A percentile compares a stretch with the other conserved stretches of the same genome.
phyloP scores from a whole-genome alignment of 2,113 vertebrate species.

The Cyphomyrus discorhynchus region DNA sequence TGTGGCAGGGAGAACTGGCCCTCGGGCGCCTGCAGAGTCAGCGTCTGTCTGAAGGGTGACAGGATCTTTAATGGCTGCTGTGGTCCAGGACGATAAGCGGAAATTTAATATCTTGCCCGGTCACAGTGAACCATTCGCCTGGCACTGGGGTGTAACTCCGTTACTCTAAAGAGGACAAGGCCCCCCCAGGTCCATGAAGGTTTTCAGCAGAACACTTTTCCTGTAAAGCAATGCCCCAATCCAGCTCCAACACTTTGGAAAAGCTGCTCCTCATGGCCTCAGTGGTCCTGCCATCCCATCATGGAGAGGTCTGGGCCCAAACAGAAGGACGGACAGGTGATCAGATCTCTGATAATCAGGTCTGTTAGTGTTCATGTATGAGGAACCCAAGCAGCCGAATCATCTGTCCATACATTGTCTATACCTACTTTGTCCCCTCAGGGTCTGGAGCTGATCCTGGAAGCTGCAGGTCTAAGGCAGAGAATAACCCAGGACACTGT shows the following conservation, averaged over 20 bases:
- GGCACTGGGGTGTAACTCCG: not conserved
- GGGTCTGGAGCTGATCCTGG: not conserved
- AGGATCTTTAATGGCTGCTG: not conserved
- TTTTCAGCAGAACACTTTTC: no score
- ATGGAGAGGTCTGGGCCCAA: not conserved
- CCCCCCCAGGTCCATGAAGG: no score
- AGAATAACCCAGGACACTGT: not conserved
- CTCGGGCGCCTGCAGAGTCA: not conserved
- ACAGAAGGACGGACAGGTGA: not conserved
- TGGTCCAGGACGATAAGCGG: not conserved
- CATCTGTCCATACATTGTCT: not conserved
- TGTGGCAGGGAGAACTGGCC: not conserved
- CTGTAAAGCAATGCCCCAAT: no score
- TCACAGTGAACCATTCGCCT: not conserved
- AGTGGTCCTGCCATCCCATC: not conserved
- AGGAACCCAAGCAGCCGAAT: not conserved
- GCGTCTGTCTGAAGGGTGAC: not conserved
- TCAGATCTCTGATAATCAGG: not conserved
- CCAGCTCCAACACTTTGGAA: not conserved
- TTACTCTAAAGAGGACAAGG: not conserved
- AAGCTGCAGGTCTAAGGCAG: not conserved
- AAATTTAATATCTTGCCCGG: not conserved
- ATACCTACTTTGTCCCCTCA: not conserved
- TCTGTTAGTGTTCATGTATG: not conserved
- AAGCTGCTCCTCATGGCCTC: not conserved